These are phyloP conservation scores for Stratiolaelaps scimitus DNA, from an alignment of 1,140 invertebrate species.

Conservation along the genomic window DNA sequence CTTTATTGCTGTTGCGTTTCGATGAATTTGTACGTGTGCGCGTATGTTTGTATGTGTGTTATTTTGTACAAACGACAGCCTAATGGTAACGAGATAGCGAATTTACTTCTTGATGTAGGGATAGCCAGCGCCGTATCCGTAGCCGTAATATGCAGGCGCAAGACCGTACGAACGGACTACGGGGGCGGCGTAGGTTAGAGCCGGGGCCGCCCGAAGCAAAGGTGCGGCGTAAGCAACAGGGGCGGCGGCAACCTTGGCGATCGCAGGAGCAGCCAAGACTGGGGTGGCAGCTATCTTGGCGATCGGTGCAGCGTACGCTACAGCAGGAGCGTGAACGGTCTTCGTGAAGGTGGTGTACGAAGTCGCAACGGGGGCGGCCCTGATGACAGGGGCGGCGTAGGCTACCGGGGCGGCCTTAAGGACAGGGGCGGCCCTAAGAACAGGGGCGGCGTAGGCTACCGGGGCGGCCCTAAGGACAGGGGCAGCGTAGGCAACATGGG, in stretches of 20 bases:
- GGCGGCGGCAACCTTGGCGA: too few species aligned
- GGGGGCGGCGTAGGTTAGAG: background rate
- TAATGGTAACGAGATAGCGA: too few species aligned
- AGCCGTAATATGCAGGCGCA: constrained; percentile 16
- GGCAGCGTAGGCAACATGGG: constrained; percentile 3
- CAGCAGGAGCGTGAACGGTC: constrained; percentile 25
- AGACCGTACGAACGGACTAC: constrained; percentile 1
- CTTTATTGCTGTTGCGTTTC: too few species aligned
- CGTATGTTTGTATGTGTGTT: too few species aligned
- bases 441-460: background rate
- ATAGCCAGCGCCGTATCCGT: constrained; percentile 8
- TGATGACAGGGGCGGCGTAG: background rate
- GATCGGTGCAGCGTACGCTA: constrained; percentile 7
- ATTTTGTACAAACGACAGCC: too few species aligned
- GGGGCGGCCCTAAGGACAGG: background rate
- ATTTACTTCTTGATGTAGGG: too few species aligned
- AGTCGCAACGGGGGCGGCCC: constrained; percentile 1
- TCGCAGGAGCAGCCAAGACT: background rate
- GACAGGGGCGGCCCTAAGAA: background rate
- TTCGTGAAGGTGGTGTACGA: constrained; percentile 26
- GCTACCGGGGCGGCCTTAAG: constrained; percentile 8
- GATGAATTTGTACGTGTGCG: too few species aligned
- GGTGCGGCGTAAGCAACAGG: constrained; percentile 9
- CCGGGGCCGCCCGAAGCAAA: background rate
- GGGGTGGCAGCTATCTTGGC: constrained; percentile 8